Evolutionary conservation across 35 echinoderm and acorn worm genomes (phyloP).

Genomic region (Ptychodera flava): DNA sequence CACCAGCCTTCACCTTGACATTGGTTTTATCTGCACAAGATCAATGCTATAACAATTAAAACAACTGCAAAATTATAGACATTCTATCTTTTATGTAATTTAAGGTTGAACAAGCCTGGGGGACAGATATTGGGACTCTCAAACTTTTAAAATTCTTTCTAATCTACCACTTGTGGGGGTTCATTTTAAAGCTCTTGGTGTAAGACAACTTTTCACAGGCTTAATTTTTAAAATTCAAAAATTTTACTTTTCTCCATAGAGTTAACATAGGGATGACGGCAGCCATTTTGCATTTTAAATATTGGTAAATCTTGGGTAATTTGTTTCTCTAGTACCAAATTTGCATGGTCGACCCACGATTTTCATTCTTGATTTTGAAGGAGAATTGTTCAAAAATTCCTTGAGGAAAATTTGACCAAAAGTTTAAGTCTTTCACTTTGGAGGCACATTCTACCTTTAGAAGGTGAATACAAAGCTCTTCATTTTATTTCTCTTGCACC

Average conservation of each 20-base stretch:
- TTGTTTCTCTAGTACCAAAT: too few species aligned
- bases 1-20: conserved; percentile 66
- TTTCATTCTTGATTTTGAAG: background rate
- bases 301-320: too few species aligned
- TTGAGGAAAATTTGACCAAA: background rate
- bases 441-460: background rate
- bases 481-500: background rate
- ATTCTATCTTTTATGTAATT: background rate
- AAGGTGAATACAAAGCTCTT: background rate
- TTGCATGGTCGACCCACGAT: too few species aligned
- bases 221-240: too few species aligned
- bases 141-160: too few species aligned
- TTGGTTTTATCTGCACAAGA: conserved; percentile 38
- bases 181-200: too few species aligned
- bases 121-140: too few species aligned
- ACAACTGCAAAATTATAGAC: background rate
- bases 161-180: too few species aligned
- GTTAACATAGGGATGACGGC: too few species aligned
- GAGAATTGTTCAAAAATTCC: background rate
- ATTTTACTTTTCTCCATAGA: too few species aligned
- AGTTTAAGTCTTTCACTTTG: background rate
- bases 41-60: background rate
- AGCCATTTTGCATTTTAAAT: too few species aligned
- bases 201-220: too few species aligned
- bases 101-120: background rate